Conservation (phyloP, 2,113 vertebrate species). For the Typhlomys cinereus region DNA sequence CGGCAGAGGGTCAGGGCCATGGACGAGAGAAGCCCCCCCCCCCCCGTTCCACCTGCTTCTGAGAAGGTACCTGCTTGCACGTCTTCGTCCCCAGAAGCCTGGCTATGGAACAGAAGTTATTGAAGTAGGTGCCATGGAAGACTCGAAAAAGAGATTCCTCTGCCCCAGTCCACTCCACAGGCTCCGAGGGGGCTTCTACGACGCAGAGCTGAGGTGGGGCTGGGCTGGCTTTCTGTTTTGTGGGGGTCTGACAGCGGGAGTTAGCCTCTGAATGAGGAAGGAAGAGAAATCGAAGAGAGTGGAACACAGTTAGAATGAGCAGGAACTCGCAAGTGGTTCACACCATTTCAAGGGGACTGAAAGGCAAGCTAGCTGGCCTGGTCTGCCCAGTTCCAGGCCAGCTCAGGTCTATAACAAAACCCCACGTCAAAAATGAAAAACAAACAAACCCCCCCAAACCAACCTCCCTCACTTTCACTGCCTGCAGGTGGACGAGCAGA, state of each 20-base stretch:
- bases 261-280: slow-evolving; percentile 92
- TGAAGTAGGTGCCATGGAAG: slow-evolving; percentile 98
- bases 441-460: too few relatives aligned
- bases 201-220: slow-evolving; percentile 87
- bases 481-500: background rate
- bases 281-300: slow-evolving; percentile 6
- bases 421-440: background rate
- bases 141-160: slow-evolving; percentile 98
- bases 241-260: slow-evolving; percentile 96
- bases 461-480: background rate
- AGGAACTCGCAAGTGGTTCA: too few relatives aligned
- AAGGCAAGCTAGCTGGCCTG: too few relatives aligned
- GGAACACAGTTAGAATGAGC: background rate
- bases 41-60: background rate
- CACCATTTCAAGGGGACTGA: too few relatives aligned
- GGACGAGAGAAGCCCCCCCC: background rate
- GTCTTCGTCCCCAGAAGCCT: slow-evolving; percentile 96
- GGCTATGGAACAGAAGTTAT: slow-evolving; percentile 99
- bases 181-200: slow-evolving; percentile 84
- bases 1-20: background rate
- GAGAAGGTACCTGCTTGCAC: slow-evolving; percentile 92
- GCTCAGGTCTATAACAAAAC: background rate
- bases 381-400: background rate
- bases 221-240: slow-evolving; percentile 90
- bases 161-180: slow-evolving; percentile 92